Evolutionary conservation across 2,113 vertebrate species (phyloP), one percentile per base, ranked within the genome.

Genomic region (Hemiscyllium ocellatum): DNA sequence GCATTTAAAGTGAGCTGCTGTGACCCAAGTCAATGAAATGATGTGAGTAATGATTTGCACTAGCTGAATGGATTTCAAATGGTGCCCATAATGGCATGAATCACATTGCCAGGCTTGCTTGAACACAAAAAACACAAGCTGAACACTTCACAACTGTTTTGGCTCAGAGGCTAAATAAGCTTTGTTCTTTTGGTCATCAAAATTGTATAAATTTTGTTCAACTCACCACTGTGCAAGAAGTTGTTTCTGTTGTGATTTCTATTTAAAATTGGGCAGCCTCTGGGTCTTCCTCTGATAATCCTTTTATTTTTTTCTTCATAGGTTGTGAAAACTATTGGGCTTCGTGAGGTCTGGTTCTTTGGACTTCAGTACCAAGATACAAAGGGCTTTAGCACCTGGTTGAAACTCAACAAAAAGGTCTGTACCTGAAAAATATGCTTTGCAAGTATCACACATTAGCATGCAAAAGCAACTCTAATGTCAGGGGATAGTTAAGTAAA

Each of bases 341-440:
- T 99, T 76, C 97, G 99, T 96, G 99, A 99, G 97, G 98, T 99
- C 95, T 99, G 99, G 99, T 99, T 99, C 97, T 99, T 99, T 96
- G 99, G 99, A 90, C 98, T 99, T 95, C 99, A 99, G 96, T 99
- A 99, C 97, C 99, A 99, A 96, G 99, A 99, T 95, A 99, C 99
- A 95, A 99, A 99, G 96, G 98, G 98, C 96, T 99, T 99, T 97
- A 99, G 98, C 8, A 99, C 99, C 1, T 99, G 99, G 99, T 98
- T 99, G 96, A 99, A 99, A 97, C 97, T 99, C 96, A 99, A 99
- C 97, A 99, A 99, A 97, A 99, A 99, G 98, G 99, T 99, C 86
- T 97, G 96, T 95, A 12, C 56, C 12, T 42, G 4, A 33, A 76
- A 37, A 42, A 68, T 56, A 22, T 10, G 3, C 76, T 70, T 65